These are phyloP conservation scores for Philonicus albiceps DNA, from an alignment of 2,888 invertebrate genomes.

Conservation along the genomic window DNA sequence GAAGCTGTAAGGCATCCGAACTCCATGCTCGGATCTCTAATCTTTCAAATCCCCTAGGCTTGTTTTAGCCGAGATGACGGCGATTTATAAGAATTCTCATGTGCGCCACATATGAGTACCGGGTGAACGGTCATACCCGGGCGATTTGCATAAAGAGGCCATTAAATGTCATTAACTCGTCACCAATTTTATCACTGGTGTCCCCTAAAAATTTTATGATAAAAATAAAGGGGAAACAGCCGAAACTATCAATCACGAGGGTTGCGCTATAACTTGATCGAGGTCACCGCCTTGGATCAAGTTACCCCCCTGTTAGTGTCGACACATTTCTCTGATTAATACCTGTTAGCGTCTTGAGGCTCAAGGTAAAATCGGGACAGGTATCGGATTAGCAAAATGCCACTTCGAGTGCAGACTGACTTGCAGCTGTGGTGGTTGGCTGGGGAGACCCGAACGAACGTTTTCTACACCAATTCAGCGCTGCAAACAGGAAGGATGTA, in stretches of 20 bases:
- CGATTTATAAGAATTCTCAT: constrained; percentile 18
- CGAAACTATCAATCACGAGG: not conserved
- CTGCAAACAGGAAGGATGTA: constrained; percentile 49
- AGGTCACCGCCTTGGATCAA: not conserved
- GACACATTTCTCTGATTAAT: not conserved
- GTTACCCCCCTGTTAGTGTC: not conserved
- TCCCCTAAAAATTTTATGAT: not conserved
- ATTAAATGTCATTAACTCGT: constrained; percentile 39
- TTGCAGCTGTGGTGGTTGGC: not conserved
- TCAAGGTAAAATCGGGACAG: not conserved
- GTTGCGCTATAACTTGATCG: not conserved
- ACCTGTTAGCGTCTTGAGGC: not conserved
- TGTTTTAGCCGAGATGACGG: not conserved
- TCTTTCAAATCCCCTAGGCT: not conserved
- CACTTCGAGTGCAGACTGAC: not conserved
- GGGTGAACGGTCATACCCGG: not conserved
- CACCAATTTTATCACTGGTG: constrained; percentile 1
- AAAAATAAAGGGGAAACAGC: not conserved
- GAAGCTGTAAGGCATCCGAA: not conserved
- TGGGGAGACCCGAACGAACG: not conserved
- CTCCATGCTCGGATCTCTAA: not conserved
- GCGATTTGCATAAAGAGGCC: constrained; percentile 31
- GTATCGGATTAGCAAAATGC: not conserved
- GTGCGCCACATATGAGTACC: not conserved
- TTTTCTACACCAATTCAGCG: constrained; percentile 13